These are phyloP conservation scores for Ochropleura plecta DNA, from an alignment of 2,888 invertebrate species.

Conservation along the genomic window DNA sequence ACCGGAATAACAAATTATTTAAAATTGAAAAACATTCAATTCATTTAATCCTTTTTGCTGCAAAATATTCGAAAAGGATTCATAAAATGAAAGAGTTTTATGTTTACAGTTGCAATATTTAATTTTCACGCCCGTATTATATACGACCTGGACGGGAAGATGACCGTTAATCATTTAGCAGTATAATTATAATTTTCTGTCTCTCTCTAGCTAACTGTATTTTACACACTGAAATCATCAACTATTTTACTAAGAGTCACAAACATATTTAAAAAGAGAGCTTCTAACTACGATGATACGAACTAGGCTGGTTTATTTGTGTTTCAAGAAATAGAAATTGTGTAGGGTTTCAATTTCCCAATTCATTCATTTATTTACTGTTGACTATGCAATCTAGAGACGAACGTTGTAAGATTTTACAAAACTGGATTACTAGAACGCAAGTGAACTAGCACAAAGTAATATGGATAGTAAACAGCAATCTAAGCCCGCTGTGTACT, in stretches of 20 bases:
- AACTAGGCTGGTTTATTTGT: background rate
- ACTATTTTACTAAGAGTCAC: background rate
- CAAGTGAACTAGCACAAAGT: constrained; percentile 47
- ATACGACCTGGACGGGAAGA: constrained; percentile 33
- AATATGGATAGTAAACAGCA: constrained; percentile 46
- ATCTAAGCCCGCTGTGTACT: constrained; percentile 40
- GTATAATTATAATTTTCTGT: constrained; percentile 23
- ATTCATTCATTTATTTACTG: background rate
- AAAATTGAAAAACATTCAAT: constrained; percentile 1
- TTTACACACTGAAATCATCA: constrained; percentile 20
- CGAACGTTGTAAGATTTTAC: background rate
- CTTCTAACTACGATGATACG: background rate
- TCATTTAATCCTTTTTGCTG: background rate
- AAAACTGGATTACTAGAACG: constrained; percentile 9
- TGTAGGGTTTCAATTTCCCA: background rate
- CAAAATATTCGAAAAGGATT: constrained; percentile 27
- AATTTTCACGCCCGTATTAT: constrained; percentile 36
- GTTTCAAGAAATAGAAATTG: background rate
- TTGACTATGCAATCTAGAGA: background rate
- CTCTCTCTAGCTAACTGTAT: constrained; percentile 26
- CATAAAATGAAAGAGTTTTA: constrained; percentile 8
- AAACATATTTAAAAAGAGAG: background rate
- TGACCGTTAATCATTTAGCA: constrained; percentile 37
- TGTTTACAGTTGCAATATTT: constrained; percentile 37
- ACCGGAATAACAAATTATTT: constrained; percentile 32